These are phyloP conservation scores for Tetragnatha montana DNA, from an alignment of 2,888 invertebrate species.

Conservation along the genomic window DNA sequence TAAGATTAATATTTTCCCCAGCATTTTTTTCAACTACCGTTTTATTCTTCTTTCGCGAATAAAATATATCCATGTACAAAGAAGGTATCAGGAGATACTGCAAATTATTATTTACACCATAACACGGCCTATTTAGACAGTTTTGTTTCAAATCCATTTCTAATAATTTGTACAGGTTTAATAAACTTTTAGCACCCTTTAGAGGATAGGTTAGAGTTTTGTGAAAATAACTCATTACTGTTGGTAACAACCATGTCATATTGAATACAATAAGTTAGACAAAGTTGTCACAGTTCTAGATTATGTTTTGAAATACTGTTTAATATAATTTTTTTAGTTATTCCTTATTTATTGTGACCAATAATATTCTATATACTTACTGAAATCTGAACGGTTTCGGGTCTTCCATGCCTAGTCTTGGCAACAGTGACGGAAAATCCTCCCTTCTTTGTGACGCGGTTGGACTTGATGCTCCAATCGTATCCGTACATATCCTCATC, in stretches of 20 bases:
- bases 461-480: slow-evolving; percentile 22
- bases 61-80: too few species aligned
- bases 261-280: too few species aligned
- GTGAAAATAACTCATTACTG: too few species aligned
- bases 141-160: too few species aligned
- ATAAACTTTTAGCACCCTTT: too few species aligned
- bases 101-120: too few species aligned
- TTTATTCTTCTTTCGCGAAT: too few species aligned
- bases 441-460: slow-evolving; percentile 15
- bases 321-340: neutral
- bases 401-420: slow-evolving; percentile 32
- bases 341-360: neutral
- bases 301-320: neutral
- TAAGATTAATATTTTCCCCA: neutral
- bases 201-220: too few species aligned
- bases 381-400: slow-evolving; percentile 11
- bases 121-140: too few species aligned
- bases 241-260: too few species aligned
- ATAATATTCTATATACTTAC: slow-evolving; percentile 38
- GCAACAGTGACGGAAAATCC: slow-evolving; percentile 19
- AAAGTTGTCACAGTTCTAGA: neutral
- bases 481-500: slow-evolving; percentile 30
- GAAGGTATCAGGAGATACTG: too few species aligned
- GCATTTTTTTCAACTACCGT: neutral
- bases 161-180: too few species aligned